Conservation (phyloP, 2,113 vertebrate genomes). For the Pleuronectes platessa region DNA sequence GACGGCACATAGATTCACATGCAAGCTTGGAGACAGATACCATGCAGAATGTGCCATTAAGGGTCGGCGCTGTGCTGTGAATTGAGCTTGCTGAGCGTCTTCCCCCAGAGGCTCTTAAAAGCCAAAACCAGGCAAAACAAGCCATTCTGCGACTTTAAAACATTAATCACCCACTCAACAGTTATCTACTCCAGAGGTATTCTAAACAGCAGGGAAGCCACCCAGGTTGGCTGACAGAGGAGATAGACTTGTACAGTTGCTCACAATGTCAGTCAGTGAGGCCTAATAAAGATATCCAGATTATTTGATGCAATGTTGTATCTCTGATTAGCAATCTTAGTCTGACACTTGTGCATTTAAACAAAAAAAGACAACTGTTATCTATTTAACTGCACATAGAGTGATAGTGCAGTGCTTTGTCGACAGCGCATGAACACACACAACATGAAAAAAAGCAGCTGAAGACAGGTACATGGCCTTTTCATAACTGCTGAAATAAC, state of each 20-base stretch:
- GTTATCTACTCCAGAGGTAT: conserved; percentile 57
- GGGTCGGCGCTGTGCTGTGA: conserved; percentile 59
- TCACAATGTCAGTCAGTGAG: conserved; percentile 19
- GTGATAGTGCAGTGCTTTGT: conserved; percentile 3
- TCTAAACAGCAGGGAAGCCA: conserved; percentile 65
- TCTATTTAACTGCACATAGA: conserved; percentile 3
- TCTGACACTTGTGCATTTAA: neutral
- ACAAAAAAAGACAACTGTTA: neutral
- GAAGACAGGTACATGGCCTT: conserved; percentile 38
- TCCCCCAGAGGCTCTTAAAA: conserved; percentile 57
- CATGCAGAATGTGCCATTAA: conserved; percentile 68
- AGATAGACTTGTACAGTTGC: conserved; percentile 17
- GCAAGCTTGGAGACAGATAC: conserved; percentile 69
- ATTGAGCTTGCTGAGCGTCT: conserved; percentile 46
- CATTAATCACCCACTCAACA: conserved; percentile 70
- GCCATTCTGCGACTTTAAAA: conserved; percentile 57
- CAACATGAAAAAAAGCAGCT: conserved; percentile 34
- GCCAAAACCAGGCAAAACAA: conserved; percentile 58
- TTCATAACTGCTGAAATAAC: conserved; percentile 58
- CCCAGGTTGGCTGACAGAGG: conserved; percentile 55
- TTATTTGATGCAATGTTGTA: neutral
- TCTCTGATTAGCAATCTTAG: neutral
- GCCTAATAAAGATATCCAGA: neutral
- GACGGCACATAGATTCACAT: conserved; percentile 60
- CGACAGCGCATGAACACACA: conserved; percentile 49